Evolutionary conservation across 2,113 vertebrate genomes (phyloP).

Genomic region (Cynocephalus volans): DNA sequence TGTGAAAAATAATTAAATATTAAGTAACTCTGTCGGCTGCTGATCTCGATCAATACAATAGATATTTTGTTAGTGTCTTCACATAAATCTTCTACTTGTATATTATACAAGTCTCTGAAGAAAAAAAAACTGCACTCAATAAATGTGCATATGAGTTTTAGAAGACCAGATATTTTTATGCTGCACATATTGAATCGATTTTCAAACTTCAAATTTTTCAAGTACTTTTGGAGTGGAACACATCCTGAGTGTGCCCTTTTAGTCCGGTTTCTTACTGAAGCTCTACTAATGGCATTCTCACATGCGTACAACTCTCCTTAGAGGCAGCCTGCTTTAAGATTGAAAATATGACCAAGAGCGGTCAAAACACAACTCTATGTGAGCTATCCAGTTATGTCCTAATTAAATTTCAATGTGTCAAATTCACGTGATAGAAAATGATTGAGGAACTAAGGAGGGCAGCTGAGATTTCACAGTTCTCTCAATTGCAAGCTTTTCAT

Average conservation of each 20-base stretch:
- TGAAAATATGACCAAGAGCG: not conserved
- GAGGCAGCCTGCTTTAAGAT: not conserved
- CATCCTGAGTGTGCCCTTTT: not conserved
- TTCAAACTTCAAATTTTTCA: not conserved
- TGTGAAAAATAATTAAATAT: not conserved
- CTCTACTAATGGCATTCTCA: not conserved
- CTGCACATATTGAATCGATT: not conserved
- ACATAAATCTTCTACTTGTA: not conserved
- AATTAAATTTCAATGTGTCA: not conserved
- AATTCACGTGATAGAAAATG: not conserved
- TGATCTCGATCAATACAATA: not conserved
- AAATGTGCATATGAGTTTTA: slow-evolving; percentile 29
- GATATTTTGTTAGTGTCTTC: not conserved
- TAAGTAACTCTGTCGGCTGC: not conserved
- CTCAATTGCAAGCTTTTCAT: not conserved
- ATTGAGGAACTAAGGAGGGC: not conserved
- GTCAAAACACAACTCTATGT: not conserved
- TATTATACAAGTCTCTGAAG: not conserved
- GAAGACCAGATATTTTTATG: not conserved
- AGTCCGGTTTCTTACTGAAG: not conserved
- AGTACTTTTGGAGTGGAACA: not conserved
- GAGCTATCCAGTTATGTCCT: not conserved
- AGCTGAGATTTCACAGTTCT: not conserved
- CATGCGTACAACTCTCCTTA: not conserved
- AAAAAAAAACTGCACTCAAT: not conserved